Evolutionary conservation across 1,140 invertebrate genomes (phyloP).

Genomic region (Drosophila malerkotliana): DNA sequence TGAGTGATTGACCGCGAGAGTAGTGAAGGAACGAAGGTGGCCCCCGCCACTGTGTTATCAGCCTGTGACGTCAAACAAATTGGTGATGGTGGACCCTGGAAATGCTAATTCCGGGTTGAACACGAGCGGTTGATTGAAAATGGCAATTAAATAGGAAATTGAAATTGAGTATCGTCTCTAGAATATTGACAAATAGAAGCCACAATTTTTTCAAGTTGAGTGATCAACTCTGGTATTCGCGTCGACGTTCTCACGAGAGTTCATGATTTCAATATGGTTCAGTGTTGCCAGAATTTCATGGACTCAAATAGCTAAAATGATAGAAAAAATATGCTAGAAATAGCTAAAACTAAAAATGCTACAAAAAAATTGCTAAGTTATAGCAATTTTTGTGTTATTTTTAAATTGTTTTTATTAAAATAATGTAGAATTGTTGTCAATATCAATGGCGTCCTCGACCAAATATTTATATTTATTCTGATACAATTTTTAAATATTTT

Average conservation of each 20-base stretch:
- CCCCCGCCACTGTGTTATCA: constrained; percentile 5
- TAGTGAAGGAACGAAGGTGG: not conserved
- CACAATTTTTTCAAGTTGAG: constrained; percentile 1
- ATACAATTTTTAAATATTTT: no score
- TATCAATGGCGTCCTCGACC: no score
- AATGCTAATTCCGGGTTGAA: constrained; percentile 12
- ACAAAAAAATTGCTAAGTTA: no score
- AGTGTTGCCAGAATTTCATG: no score
- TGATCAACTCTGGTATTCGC: not conserved
- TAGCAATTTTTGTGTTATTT: no score
- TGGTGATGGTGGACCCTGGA: constrained; percentile 15
- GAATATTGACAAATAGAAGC: not conserved
- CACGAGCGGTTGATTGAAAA: not conserved
- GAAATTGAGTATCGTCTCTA: not conserved
- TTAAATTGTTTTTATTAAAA: no score
- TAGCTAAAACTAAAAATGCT: no score
- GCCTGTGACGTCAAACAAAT: constrained; percentile 37
- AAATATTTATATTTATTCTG: no score
- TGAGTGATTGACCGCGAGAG: constrained; percentile 60
- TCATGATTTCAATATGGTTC: not conserved
- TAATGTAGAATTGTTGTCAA: no score
- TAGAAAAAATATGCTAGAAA: no score
- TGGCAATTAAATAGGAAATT: not conserved
- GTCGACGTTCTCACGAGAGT: no score
- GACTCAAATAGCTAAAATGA: no score